phyloP scores from a whole-genome alignment of 2,113 vertebrate genomes.

The Ursus arctos region DNA sequence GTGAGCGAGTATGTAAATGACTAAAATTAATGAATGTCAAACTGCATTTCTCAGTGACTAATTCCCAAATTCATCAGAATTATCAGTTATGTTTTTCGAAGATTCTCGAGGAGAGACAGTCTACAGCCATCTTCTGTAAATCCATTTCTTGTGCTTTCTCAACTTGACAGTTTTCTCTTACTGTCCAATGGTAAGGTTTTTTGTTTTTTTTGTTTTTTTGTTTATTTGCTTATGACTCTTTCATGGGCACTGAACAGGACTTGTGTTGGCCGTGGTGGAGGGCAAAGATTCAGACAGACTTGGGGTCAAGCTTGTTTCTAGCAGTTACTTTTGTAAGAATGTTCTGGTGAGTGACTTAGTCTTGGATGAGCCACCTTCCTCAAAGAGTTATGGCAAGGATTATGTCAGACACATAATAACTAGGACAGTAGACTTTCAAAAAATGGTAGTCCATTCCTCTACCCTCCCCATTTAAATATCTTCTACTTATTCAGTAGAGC shows the following conservation, averaged over 20 bases:
- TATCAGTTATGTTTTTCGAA: background rate
- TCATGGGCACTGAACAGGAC: background rate
- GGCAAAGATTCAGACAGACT: background rate
- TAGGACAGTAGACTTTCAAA: background rate
- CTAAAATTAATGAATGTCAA: background rate
- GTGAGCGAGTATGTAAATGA: background rate
- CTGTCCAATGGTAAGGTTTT: background rate
- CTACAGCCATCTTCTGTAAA: background rate
- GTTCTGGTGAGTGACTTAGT: background rate
- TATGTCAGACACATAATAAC: background rate
- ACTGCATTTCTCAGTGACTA: background rate
- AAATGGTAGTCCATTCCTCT: background rate
- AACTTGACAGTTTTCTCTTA: background rate
- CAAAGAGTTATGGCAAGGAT: background rate
- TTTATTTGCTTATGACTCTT: background rate
- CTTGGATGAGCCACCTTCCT: background rate
- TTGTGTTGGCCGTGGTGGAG: background rate
- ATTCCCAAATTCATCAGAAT: background rate
- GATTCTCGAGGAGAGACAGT: background rate
- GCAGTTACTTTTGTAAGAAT: background rate
- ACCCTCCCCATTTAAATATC: background rate
- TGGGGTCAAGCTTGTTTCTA: background rate
- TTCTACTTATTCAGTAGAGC: background rate
- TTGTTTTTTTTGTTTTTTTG: background rate
- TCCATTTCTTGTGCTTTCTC: background rate